A percentile compares a stretch with the other conserved stretches of the same genome.
phyloP scores from a whole-genome alignment of 2,888 invertebrate species.

The Altica lythri region DNA sequence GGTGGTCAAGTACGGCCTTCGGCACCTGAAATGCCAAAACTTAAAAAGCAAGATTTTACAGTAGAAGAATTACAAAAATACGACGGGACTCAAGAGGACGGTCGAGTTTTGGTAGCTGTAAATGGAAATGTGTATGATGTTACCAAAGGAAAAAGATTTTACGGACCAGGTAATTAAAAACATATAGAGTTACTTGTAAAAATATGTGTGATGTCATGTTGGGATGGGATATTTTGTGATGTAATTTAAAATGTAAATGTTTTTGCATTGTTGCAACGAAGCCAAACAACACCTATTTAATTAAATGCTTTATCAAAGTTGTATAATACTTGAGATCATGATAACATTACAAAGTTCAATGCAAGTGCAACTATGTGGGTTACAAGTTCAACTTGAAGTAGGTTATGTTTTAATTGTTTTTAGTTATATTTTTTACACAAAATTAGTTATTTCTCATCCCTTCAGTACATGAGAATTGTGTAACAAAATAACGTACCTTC shows the following conservation, averaged over 20 bases:
- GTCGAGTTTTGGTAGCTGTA: constrained; percentile 87
- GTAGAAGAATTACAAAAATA: constrained; percentile 83
- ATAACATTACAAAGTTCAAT: too few relatives aligned
- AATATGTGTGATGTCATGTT: constrained; percentile 27
- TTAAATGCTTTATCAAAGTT: background rate
- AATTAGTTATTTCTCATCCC: too few relatives aligned
- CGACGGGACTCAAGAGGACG: constrained; percentile 85
- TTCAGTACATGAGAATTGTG: too few relatives aligned
- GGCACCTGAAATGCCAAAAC: constrained; percentile 73
- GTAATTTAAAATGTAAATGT: constrained; percentile 3
- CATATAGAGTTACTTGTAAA: constrained; percentile 28
- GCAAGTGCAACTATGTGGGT: too few relatives aligned
- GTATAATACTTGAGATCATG: too few relatives aligned
- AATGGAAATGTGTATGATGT: constrained; percentile 96
- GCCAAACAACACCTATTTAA: background rate
- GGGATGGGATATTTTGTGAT: background rate
- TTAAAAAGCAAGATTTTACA: constrained; percentile 89
- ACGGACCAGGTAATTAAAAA: constrained; percentile 97
- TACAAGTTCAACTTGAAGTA: too few relatives aligned
- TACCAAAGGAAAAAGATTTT: constrained; percentile 86
- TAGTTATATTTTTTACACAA: too few relatives aligned
- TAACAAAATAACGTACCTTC: too few relatives aligned
- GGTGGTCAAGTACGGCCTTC: constrained; percentile 51
- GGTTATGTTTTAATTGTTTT: too few relatives aligned
- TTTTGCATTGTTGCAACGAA: constrained; percentile 4